Percentiles rank a stretch among this genome's conserved stretches.
phyloP scores from a whole-genome alignment of 2,113 vertebrate species.

The Heloderma charlesbogerti region DNA sequence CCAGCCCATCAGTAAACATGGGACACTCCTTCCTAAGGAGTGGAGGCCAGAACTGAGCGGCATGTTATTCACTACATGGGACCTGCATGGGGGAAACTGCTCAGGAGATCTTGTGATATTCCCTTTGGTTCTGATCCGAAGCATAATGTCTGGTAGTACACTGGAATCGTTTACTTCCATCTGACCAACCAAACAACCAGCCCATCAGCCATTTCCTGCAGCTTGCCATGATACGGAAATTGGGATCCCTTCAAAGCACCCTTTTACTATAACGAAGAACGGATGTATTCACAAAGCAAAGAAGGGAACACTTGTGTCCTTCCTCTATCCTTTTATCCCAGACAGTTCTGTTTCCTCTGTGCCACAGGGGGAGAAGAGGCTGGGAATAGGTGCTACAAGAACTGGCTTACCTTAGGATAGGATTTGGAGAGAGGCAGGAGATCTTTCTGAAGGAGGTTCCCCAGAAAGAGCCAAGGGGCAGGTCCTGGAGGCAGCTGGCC shows the following conservation, averaged over 20 bases:
- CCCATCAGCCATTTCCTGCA: too few species aligned
- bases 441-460: slow-evolving; percentile 65
- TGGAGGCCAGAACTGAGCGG: too few species aligned
- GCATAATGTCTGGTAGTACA: too few species aligned
- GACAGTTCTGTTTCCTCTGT: rapidly evolving
- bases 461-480: slow-evolving; percentile 52
- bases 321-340: rapidly evolving
- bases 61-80: too few species aligned
- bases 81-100: too few species aligned
- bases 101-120: too few species aligned
- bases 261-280: not conserved
- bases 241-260: not conserved
- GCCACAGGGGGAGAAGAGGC: not conserved
- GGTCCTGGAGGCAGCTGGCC: slow-evolving; percentile 54
- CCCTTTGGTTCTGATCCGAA: too few species aligned
- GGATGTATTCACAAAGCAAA: not conserved
- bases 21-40: too few species aligned
- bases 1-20: too few species aligned
- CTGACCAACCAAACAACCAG: too few species aligned
- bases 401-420: slow-evolving; percentile 53
- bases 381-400: rapidly evolving
- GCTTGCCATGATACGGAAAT: not conserved
- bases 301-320: not conserved
- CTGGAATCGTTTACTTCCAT: too few species aligned
- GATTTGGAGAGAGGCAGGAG: slow-evolving; percentile 54